Conservation (phyloP, 2,888 invertebrate species). For the Philereme vetulata region DNA sequence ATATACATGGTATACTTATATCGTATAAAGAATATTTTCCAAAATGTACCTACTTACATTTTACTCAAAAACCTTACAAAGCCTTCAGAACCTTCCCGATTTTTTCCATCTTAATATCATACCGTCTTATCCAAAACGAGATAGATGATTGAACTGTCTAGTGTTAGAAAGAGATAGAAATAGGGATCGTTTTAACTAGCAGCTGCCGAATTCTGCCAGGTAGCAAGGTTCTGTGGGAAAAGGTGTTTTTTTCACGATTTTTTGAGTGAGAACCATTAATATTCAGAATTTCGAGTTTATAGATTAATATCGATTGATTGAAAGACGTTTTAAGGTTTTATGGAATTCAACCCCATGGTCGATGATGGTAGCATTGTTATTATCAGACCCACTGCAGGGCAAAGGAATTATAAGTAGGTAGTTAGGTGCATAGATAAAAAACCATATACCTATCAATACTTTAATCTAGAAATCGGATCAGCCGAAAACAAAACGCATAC, state of each 20-base stretch:
- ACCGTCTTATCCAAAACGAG: conserved; percentile 56
- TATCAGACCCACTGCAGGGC: neutral
- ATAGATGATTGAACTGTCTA: conserved; percentile 37
- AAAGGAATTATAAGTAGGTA: no score
- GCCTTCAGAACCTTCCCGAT: conserved; percentile 27
- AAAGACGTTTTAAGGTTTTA: conserved; percentile 20
- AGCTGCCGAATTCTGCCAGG: conserved; percentile 72
- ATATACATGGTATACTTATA: no score
- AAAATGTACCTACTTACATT: conserved; percentile 19
- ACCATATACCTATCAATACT: no score
- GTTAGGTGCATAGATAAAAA: no score
- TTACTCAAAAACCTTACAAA: conserved; percentile 14
- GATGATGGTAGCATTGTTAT: neutral
- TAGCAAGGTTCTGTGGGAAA: conserved; percentile 64
- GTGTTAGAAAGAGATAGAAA: conserved; percentile 50
- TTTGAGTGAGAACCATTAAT: conserved; percentile 42
- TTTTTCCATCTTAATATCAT: conserved; percentile 43
- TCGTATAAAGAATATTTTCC: neutral
- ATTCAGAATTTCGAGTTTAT: conserved; percentile 29
- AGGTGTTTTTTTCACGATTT: conserved; percentile 56
- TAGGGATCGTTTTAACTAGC: conserved; percentile 69
- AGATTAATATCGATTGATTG: conserved; percentile 26
- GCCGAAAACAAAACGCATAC: no score
- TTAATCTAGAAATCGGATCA: no score
- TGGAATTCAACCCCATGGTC: conserved; percentile 15